Evolutionary conservation across 2,888 invertebrate species (phyloP).

Genomic region (Catonia carolina): DNA sequence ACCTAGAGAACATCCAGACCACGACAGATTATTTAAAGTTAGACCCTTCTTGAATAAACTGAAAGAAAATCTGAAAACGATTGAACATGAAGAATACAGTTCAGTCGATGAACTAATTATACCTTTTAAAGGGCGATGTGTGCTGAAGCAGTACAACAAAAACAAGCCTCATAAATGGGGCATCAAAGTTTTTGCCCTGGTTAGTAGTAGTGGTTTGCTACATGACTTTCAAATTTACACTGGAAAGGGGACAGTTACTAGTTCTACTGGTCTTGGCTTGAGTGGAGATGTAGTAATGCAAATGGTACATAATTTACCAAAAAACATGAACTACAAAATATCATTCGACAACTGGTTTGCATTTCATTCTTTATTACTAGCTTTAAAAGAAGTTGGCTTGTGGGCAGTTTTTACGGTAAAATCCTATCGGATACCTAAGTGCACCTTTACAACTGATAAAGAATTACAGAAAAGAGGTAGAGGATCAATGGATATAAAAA

Average conservation of each 20-base stretch:
- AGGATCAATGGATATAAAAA: not conserved
- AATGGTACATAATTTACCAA: not conserved
- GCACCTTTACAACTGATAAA: not conserved
- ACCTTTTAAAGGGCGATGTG: conserved; percentile 35
- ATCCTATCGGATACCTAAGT: not conserved
- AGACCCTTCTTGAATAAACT: conserved; percentile 29
- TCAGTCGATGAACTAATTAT: conserved; percentile 37
- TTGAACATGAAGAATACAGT: not conserved
- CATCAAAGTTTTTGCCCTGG: conserved; percentile 28
- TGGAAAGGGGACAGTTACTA: conserved; percentile 1
- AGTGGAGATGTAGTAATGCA: conserved; percentile 3
- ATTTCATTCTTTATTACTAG: not conserved
- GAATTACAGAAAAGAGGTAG: not conserved
- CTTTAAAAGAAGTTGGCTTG: not conserved
- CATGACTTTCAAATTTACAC: conserved; percentile 6
- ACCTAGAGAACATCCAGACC: conserved; percentile 1
- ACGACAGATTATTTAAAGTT: conserved; percentile 33
- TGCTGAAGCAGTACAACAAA: conserved; percentile 33
- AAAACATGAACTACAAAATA: too few species aligned
- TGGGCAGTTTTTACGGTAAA: not conserved
- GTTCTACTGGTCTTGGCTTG: not conserved
- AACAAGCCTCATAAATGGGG: conserved; percentile 35
- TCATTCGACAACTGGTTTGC: conserved; percentile 9
- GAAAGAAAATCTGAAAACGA: conserved; percentile 24
- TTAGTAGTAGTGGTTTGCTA: not conserved